These are phyloP conservation scores for Cyclura pinguis DNA, from an alignment of 2,797 vertebrate species.

Conservation along the genomic window DNA sequence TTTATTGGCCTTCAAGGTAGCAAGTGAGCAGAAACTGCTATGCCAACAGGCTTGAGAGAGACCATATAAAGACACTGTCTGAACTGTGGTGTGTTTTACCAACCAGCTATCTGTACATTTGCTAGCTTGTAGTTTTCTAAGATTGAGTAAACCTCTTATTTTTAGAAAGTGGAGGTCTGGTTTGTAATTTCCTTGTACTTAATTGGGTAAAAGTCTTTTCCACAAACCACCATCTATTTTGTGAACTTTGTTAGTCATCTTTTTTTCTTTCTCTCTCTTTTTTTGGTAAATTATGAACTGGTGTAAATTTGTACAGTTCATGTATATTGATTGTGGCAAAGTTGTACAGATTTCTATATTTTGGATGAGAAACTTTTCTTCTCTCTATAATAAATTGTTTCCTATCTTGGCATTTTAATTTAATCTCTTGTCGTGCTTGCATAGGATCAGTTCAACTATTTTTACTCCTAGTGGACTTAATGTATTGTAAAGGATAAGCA, in stretches of 20 bases:
- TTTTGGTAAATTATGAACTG: conserved; percentile 99
- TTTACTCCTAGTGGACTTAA: conserved; percentile 71
- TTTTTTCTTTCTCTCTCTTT: conserved; percentile 74
- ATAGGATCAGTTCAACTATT: conserved; percentile 76
- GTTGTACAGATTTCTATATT: conserved; percentile 99
- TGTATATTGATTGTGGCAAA: conserved; percentile 99
- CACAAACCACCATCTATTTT: conserved; percentile 92
- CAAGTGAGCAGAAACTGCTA: conserved; percentile 79
- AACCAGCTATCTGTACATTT: conserved; percentile 88
- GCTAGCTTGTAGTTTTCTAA: conserved; percentile 89
- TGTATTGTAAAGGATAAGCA: conserved; percentile 56
- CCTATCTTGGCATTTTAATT: conserved; percentile 99
- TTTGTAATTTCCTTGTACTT: conserved; percentile 89
- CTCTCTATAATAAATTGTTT: conserved; percentile 99
- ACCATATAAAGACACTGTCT: conserved; percentile 85
- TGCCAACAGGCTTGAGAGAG: conserved; percentile 84
- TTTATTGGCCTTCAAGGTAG: conserved; percentile 80
- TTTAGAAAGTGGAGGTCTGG: conserved; percentile 90
- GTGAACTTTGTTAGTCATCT: conserved; percentile 98
- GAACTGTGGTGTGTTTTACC: conserved; percentile 85
- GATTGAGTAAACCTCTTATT: conserved; percentile 88
- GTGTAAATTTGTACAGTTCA: conserved; percentile 99
- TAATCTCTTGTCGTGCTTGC: conserved; percentile 85
- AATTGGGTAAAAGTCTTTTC: conserved; percentile 89
- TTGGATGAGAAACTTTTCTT: conserved; percentile 99